phyloP scores from a whole-genome alignment of 2,113 vertebrate genomes.

The Rhipidura dahli region DNA sequence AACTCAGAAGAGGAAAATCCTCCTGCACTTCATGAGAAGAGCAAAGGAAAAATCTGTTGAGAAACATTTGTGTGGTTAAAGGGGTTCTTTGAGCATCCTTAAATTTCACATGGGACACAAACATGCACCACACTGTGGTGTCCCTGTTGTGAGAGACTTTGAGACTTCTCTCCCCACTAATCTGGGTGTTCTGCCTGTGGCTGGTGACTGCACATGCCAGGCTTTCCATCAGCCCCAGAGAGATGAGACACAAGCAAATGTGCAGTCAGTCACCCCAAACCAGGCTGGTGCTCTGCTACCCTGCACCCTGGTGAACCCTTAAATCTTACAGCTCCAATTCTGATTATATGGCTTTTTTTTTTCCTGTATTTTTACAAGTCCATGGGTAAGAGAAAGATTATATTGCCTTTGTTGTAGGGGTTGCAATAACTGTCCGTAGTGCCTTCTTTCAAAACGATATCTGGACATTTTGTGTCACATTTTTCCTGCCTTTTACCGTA shows the following conservation, averaged over 20 bases:
- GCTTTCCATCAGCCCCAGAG: neutral
- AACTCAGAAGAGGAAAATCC: neutral
- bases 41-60: neutral
- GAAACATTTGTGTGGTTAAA: neutral
- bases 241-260: neutral
- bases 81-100: neutral
- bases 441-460: neutral
- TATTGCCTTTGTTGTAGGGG: neutral
- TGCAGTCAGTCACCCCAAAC: neutral
- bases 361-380: neutral
- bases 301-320: neutral
- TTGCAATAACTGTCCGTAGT: neutral
- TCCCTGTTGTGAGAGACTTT: neutral
- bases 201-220: neutral
- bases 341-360: neutral
- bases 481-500: rapidly evolving
- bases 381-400: neutral
- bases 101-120: neutral
- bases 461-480: neutral
- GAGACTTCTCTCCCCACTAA: neutral
- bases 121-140: neutral
- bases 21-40: neutral
- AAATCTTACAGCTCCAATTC: neutral
- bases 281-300: neutral
- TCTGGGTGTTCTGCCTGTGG: neutral